phyloP scores from a whole-genome alignment of 1,140 invertebrate species.

The Myzus persicae region DNA sequence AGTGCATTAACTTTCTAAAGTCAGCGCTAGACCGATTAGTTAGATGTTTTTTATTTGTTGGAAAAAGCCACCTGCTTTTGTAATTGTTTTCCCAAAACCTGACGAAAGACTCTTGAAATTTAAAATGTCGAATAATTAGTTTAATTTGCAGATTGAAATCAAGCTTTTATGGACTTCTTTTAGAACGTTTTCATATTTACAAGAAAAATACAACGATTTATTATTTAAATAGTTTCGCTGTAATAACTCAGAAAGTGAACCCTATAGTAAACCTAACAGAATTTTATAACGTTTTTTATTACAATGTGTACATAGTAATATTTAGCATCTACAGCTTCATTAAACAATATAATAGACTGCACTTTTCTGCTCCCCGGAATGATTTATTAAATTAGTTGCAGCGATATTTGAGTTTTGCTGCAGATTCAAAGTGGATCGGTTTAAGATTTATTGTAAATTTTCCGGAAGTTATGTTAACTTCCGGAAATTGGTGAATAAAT shows the following conservation, averaged over 20 bases:
- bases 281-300: background rate
- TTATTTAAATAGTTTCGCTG: background rate
- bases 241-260: background rate
- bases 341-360: background rate
- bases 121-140: too few relatives aligned
- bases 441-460: slow-evolving; percentile 10
- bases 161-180: too few relatives aligned
- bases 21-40: too few relatives aligned
- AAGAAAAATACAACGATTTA: background rate
- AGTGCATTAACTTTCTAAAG: too few relatives aligned
- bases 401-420: background rate
- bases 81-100: too few relatives aligned
- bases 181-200: background rate
- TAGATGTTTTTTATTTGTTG: too few relatives aligned
- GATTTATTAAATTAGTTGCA: background rate
- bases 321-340: background rate
- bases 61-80: too few relatives aligned
- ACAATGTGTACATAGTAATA: background rate
- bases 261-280: background rate
- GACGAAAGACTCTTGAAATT: too few relatives aligned
- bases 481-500: background rate
- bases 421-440: background rate
- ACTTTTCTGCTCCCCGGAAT: background rate
- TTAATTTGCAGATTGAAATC: too few relatives aligned
- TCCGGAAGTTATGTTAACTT: background rate